Conservation (phyloP, 2,113 vertebrate genomes). For the Ochotona princeps region DNA sequence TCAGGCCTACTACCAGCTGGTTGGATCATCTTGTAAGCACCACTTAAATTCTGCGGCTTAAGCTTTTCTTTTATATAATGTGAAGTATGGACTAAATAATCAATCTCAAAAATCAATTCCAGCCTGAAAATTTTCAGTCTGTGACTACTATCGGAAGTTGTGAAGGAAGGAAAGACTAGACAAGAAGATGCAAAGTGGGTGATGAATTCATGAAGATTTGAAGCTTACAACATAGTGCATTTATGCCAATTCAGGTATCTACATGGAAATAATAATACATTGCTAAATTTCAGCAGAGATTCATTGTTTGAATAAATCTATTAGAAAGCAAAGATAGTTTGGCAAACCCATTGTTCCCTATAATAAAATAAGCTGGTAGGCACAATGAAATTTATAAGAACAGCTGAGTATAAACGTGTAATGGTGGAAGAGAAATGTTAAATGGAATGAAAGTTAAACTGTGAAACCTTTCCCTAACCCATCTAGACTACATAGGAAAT, state of each 20-base stretch:
- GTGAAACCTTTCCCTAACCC: neutral
- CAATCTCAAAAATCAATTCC: neutral
- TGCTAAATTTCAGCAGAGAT: neutral
- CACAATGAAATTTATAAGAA: neutral
- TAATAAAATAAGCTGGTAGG: neutral
- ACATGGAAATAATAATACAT: neutral
- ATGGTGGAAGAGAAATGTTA: neutral
- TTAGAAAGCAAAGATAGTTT: neutral
- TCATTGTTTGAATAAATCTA: slow-evolving; percentile 32
- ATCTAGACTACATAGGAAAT: slow-evolving; percentile 20
- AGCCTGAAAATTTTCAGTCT: neutral
- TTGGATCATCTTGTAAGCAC: neutral
- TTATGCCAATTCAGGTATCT: neutral
- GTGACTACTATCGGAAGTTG: neutral
- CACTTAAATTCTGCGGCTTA: neutral
- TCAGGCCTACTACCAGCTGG: neutral
- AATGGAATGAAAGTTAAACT: slow-evolving; percentile 9
- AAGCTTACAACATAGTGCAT: neutral
- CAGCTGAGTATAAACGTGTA: neutral
- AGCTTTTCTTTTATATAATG: slow-evolving; percentile 23
- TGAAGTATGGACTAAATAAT: neutral
- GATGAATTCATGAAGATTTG: slow-evolving; percentile 40
- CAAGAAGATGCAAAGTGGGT: neutral
- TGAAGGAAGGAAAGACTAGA: neutral
- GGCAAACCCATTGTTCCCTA: neutral